A percentile compares a stretch with the other conserved stretches of the same genome.
phyloP scores from a whole-genome alignment of 2,797 vertebrate species.

The Poliocrania exsul region DNA sequence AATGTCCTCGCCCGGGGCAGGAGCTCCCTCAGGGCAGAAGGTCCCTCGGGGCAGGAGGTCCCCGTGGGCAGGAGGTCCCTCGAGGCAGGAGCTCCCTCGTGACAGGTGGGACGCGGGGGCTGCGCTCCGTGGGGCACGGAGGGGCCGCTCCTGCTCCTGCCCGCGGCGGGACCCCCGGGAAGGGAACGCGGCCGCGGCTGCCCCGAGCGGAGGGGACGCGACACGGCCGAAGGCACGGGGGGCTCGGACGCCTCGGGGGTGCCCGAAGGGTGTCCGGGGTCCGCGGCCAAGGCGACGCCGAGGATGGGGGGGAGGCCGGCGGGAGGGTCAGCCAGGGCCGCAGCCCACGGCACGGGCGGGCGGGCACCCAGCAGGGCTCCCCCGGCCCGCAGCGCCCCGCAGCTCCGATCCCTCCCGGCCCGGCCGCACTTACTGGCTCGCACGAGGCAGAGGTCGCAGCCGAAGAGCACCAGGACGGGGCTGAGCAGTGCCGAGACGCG shows the following conservation, averaged over 20 bases:
- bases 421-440: slow-evolving; percentile 87
- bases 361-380: too few species aligned
- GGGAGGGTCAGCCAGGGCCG: background rate
- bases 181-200: background rate
- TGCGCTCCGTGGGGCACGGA: background rate
- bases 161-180: background rate
- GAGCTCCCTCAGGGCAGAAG: background rate
- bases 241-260: background rate
- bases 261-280: background rate
- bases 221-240: background rate
- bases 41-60: background rate
- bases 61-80: too few species aligned
- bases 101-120: background rate
- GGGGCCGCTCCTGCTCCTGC: too few species aligned
- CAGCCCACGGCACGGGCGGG: background rate
- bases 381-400: background rate
- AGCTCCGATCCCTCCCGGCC: background rate
- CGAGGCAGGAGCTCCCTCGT: background rate
- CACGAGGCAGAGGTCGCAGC: slow-evolving; percentile 89
- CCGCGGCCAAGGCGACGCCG: background rate
- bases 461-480: slow-evolving; percentile 88
- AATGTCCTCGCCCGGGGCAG: background rate
- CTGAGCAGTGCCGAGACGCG: slow-evolving; percentile 74
- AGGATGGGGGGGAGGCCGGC: background rate
- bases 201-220: background rate